Conservation (phyloP, 1,140 invertebrate species). For the Aphis gossypii region DNA sequence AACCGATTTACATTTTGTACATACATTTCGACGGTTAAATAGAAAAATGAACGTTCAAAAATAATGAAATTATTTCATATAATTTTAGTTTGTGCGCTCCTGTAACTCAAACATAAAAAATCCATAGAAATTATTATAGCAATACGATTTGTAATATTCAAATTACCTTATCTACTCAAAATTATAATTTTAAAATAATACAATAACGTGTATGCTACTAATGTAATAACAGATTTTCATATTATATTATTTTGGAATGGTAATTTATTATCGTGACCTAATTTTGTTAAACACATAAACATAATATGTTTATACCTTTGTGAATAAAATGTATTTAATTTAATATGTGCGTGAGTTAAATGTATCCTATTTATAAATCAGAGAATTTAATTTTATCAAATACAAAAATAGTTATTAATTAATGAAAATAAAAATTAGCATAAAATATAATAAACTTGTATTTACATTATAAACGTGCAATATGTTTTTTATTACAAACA, state of each 20-base stretch:
- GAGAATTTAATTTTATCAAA: neutral
- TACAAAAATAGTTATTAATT: neutral
- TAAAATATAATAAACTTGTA: neutral
- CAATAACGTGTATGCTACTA: neutral
- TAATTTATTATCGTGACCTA: neutral
- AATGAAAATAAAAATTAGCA: neutral
- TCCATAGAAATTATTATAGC: neutral
- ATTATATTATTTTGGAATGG: neutral
- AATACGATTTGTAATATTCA: neutral
- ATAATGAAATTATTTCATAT: neutral
- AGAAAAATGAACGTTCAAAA: neutral
- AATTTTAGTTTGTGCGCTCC: neutral
- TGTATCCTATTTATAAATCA: neutral
- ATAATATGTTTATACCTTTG: neutral
- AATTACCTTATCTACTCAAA: neutral
- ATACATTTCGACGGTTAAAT: neutral
- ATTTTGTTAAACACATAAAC: neutral
- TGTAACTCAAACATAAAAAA: neutral
- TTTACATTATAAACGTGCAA: neutral
- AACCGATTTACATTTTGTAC: neutral
- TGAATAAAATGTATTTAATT: neutral
- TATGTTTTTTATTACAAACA: neutral
- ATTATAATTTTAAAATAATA: neutral
- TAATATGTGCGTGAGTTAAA: neutral
- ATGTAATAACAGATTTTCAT: neutral